Conservation (phyloP, 53 echinoderm and acorn worm genomes). For the Echinometra lucunter region DNA sequence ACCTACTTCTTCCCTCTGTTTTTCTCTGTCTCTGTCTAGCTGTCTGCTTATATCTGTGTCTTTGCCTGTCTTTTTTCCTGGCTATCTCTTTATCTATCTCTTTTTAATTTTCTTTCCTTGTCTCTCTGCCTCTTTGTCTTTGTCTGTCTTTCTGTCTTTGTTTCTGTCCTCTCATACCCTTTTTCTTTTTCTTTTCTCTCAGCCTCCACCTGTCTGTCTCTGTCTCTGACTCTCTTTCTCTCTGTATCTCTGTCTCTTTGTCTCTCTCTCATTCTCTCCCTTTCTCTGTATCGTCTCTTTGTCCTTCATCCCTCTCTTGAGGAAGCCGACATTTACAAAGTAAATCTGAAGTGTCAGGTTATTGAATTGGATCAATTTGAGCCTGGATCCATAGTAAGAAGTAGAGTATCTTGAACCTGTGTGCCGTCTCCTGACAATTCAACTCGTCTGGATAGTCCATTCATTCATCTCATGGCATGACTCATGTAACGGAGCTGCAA, state of each 20-base stretch:
- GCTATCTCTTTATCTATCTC: background rate
- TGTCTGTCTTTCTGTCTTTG: background rate
- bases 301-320: conserved; percentile 10
- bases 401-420: conserved; percentile 31
- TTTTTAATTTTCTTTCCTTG: background rate
- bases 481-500: background rate
- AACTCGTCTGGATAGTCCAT: conserved; percentile 11
- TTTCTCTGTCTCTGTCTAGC: background rate
- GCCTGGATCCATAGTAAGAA: background rate
- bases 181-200: too few species aligned
- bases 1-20: background rate
- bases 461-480: conserved; percentile 39
- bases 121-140: background rate
- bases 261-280: too few species aligned
- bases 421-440: conserved; percentile 19
- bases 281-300: background rate
- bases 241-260: background rate
- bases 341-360: conserved; percentile 45
- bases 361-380: conserved; percentile 53
- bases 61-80: background rate
- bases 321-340: conserved; percentile 25
- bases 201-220: background rate
- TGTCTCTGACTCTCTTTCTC: background rate
- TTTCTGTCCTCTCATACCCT: too few species aligned
- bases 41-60: background rate